Conservation (phyloP, 1,140 invertebrate genomes). For the Ostrea edulis region DNA sequence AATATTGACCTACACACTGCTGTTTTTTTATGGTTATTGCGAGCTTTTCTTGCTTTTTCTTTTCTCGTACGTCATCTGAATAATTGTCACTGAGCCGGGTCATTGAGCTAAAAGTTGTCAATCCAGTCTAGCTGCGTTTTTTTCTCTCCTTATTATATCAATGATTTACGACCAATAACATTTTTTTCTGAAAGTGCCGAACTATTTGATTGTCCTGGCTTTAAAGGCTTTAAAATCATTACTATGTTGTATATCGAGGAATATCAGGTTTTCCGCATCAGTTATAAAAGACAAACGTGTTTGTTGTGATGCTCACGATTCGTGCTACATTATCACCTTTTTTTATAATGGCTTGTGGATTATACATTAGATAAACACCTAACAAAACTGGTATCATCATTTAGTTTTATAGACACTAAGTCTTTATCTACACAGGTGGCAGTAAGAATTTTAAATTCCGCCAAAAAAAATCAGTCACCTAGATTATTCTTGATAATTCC, state of each 20-base stretch:
- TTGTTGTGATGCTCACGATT: no score
- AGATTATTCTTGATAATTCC: background rate
- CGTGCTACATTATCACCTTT: background rate
- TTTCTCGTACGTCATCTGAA: background rate
- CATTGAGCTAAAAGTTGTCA: background rate
- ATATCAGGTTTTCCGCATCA: no score
- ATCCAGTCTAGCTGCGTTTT: background rate
- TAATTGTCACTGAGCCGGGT: conserved; percentile 9
- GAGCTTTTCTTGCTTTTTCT: background rate
- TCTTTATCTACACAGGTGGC: background rate
- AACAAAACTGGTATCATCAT: background rate
- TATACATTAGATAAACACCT: background rate
- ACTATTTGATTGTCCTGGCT: background rate
- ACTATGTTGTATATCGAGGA: no score
- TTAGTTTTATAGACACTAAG: background rate
- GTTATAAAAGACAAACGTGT: no score
- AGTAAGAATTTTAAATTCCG: background rate
- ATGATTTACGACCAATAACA: background rate
- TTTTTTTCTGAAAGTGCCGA: background rate
- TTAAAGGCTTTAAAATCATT: no score
- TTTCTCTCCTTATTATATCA: background rate
- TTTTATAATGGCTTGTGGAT: background rate
- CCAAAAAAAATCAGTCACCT: conserved; percentile 7
- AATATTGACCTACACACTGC: background rate
- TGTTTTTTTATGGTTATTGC: background rate